A percentile compares a stretch with the other conserved stretches of the same genome.
Evolutionary conservation across 2,113 vertebrate genomes (phyloP).

Genomic region (Piprites chloris): DNA sequence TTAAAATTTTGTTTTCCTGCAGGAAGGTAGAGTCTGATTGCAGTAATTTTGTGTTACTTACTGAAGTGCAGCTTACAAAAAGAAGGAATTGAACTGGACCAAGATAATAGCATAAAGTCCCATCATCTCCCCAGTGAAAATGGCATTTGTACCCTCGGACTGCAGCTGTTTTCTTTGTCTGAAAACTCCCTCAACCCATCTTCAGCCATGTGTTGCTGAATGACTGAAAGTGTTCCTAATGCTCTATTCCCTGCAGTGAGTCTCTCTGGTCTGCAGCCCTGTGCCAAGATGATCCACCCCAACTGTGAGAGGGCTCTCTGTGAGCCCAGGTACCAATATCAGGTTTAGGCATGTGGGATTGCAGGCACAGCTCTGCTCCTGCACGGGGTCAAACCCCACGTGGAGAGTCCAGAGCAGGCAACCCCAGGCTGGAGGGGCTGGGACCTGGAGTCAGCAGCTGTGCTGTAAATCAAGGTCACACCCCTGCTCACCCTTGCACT

Average conservation of each 20-base stretch:
- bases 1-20: neutral
- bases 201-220: neutral
- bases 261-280: neutral
- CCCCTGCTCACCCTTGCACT: too few species aligned
- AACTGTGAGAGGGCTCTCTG: accelerated
- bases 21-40: neutral
- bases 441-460: neutral
- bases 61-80: neutral
- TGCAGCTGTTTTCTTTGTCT: neutral
- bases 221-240: neutral
- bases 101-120: neutral
- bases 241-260: neutral
- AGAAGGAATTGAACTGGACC: neutral
- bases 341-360: accelerated
- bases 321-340: accelerated
- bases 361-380: neutral
- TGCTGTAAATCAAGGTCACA: neutral
- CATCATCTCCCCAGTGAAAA: neutral
- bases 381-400: accelerated
- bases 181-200: neutral
- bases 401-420: neutral
- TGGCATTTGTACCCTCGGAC: neutral
- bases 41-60: neutral
- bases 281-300: neutral
- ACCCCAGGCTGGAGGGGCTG: neutral